Evolutionary conservation across 2,888 invertebrate species (phyloP).

Genomic region (Volucella bombylans): DNA sequence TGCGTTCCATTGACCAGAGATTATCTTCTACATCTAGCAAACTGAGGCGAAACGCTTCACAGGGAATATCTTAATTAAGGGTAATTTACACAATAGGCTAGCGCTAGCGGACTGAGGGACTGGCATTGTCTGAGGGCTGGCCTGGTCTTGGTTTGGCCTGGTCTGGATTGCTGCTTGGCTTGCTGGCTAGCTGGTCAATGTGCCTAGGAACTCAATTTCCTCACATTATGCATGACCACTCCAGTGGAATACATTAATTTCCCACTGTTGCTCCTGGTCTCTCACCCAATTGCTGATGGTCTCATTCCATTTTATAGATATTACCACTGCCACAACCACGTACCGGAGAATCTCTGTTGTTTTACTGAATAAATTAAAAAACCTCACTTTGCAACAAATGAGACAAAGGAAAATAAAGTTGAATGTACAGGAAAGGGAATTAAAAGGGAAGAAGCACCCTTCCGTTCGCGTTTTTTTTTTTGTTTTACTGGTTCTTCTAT

Average conservation of each 20-base stretch:
- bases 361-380: conserved; percentile 59
- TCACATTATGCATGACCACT: conserved; percentile 70
- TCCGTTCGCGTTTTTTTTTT: conserved; percentile 38
- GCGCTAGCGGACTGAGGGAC: not conserved
- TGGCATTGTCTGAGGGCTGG: not conserved
- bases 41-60: conserved; percentile 35
- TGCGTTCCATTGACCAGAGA: conserved; percentile 62
- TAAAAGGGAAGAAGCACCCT: conserved; percentile 58
- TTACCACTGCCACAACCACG: no score
- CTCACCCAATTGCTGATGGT: not conserved
- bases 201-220: conserved; percentile 68
- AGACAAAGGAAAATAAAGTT: conserved; percentile 58
- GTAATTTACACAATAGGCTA: conserved; percentile 66
- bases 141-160: no score
- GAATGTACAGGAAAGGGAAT: conserved; percentile 56
- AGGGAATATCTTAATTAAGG: conserved; percentile 66
- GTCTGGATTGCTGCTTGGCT: no score
- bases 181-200: conserved; percentile 18
- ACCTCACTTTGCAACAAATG: conserved; percentile 56
- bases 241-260: conserved; percentile 71
- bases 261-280: conserved; percentile 28
- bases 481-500: not conserved
- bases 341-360: conserved; percentile 15
- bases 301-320: conserved; percentile 2
- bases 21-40: conserved; percentile 62